A percentile compares a stretch with the other conserved stretches of the same genome.
These are phyloP conservation scores for Molothrus aeneus DNA, from an alignment of 2,797 vertebrate species.

Conservation along the genomic window DNA sequence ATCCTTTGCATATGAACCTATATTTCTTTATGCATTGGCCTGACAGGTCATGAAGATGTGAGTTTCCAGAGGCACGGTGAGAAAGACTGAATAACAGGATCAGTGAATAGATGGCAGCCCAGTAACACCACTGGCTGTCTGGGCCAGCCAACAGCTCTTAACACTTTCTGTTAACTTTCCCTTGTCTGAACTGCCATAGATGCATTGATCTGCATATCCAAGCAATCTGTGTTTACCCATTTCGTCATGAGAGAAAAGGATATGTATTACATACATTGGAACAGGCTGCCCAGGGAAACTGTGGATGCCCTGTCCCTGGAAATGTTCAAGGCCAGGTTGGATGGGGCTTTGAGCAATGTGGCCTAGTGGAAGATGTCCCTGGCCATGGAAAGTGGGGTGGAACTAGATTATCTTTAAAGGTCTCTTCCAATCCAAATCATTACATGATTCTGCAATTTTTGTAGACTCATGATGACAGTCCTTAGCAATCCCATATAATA, in stretches of 20 bases:
- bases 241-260: not conserved
- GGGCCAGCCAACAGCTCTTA: not conserved
- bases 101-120: not conserved
- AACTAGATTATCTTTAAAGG: not conserved
- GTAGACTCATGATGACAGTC: not conserved
- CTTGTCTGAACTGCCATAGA: not conserved
- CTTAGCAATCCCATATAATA: not conserved
- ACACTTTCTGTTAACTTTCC: not conserved
- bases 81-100: not conserved
- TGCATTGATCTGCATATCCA: not conserved
- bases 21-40: not conserved
- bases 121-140: not conserved
- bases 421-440: not conserved
- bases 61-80: not conserved
- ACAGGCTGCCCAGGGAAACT: not conserved
- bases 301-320: not conserved
- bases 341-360: not conserved
- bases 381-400: not conserved
- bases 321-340: not conserved
- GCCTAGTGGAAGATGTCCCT: not conserved
- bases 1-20: not conserved
- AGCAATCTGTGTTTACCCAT: not conserved
- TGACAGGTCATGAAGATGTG: not conserved
- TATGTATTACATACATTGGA: not conserved
- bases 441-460: not conserved